Percentiles rank a stretch among this genome's conserved stretches.
These are phyloP conservation scores for Rhopilema esculentum DNA, from an alignment of 30 jellyfish, hydroid and myxozoan genomes.

Conservation along the genomic window DNA sequence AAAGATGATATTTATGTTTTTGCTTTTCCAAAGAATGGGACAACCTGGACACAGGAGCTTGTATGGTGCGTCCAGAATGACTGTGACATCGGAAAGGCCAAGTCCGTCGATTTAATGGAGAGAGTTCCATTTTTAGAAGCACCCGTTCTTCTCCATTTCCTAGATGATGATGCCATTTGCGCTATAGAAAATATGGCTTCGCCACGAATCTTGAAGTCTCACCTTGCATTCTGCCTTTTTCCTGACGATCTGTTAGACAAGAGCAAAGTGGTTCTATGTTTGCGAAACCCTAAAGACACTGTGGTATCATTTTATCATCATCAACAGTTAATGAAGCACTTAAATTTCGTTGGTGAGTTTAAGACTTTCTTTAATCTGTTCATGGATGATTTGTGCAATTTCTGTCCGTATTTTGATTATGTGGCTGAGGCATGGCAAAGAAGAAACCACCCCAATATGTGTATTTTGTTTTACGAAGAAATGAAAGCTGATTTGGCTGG, in stretches of 20 bases:
- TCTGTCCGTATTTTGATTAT: not conserved
- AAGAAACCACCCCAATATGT: slow-evolving; percentile 13
- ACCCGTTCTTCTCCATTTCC: not conserved
- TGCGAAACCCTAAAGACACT: slow-evolving; percentile 42
- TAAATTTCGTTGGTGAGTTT: not conserved
- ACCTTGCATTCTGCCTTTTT: slow-evolving; percentile 16
- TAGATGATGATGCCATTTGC: too few species aligned
- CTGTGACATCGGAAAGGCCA: slow-evolving; percentile 6
- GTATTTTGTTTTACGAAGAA: slow-evolving; percentile 16
- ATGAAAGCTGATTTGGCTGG: not conserved
- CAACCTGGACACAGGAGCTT: slow-evolving; percentile 56
- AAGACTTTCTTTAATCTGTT: not conserved
- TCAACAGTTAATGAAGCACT: not conserved
- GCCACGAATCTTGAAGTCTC: not conserved
- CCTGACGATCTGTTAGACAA: slow-evolving; percentile 2
- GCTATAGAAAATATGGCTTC: not conserved
- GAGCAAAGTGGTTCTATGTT: slow-evolving; percentile 1
- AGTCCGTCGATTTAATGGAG: not conserved
- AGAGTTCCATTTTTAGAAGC: not conserved
- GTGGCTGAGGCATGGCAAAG: not conserved
- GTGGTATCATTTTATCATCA: slow-evolving; percentile 4
- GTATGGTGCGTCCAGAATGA: slow-evolving; percentile 48
- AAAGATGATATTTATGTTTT: slow-evolving; percentile 17
- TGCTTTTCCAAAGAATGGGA: slow-evolving; percentile 45
- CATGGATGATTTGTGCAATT: not conserved